Conservation (phyloP, 2,888 invertebrate species). For the Cerastis leucographa region DNA sequence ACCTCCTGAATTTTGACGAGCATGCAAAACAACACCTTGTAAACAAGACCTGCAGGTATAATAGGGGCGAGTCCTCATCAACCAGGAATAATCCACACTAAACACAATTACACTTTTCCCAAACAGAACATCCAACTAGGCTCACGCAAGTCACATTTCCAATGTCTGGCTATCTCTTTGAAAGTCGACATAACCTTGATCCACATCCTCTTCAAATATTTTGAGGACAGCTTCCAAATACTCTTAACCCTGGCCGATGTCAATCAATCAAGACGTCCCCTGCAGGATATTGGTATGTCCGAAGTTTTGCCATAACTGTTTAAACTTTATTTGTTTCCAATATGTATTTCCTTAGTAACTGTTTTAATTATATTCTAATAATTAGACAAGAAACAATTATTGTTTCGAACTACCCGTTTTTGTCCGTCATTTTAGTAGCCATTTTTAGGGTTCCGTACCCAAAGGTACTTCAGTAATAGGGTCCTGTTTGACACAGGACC, state of each 20-base stretch:
- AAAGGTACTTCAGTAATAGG: too few relatives aligned
- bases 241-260: slow-evolving; percentile 12
- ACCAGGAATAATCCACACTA: background rate
- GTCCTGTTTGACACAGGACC: too few relatives aligned
- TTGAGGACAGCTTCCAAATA: slow-evolving; percentile 10
- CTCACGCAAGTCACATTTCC: background rate
- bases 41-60: background rate
- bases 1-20: too few relatives aligned
- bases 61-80: background rate
- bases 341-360: background rate
- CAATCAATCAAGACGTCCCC: slow-evolving; percentile 16
- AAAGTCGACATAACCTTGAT: background rate
- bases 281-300: background rate
- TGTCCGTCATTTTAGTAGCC: background rate
- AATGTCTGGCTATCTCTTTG: background rate
- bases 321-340: background rate
- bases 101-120: background rate
- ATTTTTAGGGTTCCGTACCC: background rate
- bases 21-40: too few relatives aligned
- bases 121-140: background rate
- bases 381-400: too few relatives aligned
- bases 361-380: background rate
- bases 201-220: slow-evolving; percentile 4
- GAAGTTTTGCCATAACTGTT: background rate
- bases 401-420: background rate